Base-by-base conservation (phyloP, 2,797 vertebrate species). In the Propithecus deckenii region DNA sequence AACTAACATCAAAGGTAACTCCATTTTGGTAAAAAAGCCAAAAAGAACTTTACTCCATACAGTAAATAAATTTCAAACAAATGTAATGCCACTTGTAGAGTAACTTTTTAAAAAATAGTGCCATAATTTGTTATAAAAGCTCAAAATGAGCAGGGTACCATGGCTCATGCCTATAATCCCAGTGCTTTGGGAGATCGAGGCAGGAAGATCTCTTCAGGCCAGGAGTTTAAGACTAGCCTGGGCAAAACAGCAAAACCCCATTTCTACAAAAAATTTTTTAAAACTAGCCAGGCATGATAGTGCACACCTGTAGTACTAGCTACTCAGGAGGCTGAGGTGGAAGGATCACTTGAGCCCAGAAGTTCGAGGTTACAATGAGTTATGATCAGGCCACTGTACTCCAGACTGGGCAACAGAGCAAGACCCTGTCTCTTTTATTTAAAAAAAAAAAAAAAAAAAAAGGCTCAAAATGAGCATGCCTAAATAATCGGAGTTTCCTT, bases 1-100 rank as follows among this genome's bases (percentile, higher is more conserved):
- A 97, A 94, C 96, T 96, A 98, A 98, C 96, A 98, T 88, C 92
- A 92, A 94, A 98, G 97, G 91, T 96, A 80, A 97, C 79, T 97
- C 83, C 90, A 97, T 75, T 94, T 89, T 97, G 69, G 57, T 95
- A 97, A 98, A 65, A 57, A 65, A 96, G 67, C 46, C 95, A 98
- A 72, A 96, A 97, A 91, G 57, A 91, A 72, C 79, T 98, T 96
- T 96, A 96, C 91, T 94, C 96, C 93, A 96, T 67, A 96, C 61
- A 97, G 91, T 96, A 97, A 94, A 97, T 91, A 94, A 96, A 76
- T 88, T 86, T 96, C 96, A 86, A 98, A 98, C 95, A 97, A 98
- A 96, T 86, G 35, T 91, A 89, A 90, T 97, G 97, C 90, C 97
- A 98, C 78, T 97, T 96, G 91, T 84, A 78, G 96, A 95, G 80